These are phyloP conservation scores for Lydus trimaculatus DNA, from an alignment of 2,888 invertebrate genomes.

Conservation along the genomic window DNA sequence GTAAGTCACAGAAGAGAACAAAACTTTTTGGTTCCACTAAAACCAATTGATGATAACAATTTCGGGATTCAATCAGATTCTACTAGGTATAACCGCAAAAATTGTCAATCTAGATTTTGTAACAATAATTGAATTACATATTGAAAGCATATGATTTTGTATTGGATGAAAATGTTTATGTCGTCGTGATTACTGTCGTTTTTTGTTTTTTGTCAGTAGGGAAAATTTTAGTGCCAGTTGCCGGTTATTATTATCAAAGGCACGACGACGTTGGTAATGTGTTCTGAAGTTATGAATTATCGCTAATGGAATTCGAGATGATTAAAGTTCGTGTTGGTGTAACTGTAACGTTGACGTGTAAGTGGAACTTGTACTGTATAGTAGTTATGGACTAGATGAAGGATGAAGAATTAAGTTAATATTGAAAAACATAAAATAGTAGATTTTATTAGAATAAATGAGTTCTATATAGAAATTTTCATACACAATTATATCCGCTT, in stretches of 20 bases:
- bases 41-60: neutral
- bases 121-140: neutral
- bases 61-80: neutral
- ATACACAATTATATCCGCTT: neutral
- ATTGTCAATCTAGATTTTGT: neutral
- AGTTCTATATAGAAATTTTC: neutral
- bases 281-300: conserved; percentile 1
- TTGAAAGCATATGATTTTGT: neutral
- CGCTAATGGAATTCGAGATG: conserved; percentile 4
- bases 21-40: neutral
- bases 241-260: neutral
- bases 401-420: neutral
- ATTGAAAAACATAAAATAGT: neutral
- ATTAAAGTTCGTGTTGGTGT: neutral
- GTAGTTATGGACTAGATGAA: neutral
- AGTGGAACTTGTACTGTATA: neutral
- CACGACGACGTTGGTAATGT: neutral
- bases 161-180: neutral
- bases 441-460: neutral
- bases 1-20: neutral
- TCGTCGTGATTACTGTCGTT: neutral
- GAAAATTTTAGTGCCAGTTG: neutral
- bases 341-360: neutral
- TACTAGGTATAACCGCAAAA: neutral
- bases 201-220: neutral